These are phyloP conservation scores for Petrocephalus schoutedeni DNA, from an alignment of 2,797 vertebrate genomes.

Conservation along the genomic window DNA sequence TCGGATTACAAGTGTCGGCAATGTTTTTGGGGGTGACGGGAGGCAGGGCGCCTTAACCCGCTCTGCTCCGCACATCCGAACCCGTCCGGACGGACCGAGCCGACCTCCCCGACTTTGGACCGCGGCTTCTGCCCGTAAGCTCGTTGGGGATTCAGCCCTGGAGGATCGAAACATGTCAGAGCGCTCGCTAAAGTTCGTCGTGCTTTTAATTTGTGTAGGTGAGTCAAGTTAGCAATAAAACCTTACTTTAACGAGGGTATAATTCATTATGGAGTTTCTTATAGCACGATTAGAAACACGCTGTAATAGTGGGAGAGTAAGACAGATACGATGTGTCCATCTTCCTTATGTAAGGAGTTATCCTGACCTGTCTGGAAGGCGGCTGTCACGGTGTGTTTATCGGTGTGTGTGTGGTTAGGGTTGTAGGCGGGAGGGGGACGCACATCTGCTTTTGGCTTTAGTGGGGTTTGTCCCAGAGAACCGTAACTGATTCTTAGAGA, in stretches of 20 bases:
- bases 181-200: not conserved
- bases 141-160: not conserved
- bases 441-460: not conserved
- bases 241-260: not conserved
- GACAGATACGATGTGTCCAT: not conserved
- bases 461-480: not conserved
- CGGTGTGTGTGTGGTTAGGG: not conserved
- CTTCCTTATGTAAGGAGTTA: not conserved
- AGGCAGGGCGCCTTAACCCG: not conserved
- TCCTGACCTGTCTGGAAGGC: not conserved
- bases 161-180: not conserved
- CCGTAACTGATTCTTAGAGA: not conserved
- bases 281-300: not conserved
- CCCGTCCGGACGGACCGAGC: not conserved
- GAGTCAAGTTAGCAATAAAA: not conserved
- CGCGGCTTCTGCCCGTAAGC: not conserved
- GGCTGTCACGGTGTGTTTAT: not conserved
- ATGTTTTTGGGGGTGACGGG: not conserved
- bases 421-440: not conserved
- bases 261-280: not conserved
- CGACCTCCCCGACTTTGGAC: not conserved
- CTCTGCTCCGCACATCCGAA: not conserved
- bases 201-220: not conserved
- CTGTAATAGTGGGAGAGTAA: not conserved
- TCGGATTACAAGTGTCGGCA: not conserved